Base-by-base conservation (phyloP, 1,140 invertebrate species). In the Fopius arisanus region DNA sequence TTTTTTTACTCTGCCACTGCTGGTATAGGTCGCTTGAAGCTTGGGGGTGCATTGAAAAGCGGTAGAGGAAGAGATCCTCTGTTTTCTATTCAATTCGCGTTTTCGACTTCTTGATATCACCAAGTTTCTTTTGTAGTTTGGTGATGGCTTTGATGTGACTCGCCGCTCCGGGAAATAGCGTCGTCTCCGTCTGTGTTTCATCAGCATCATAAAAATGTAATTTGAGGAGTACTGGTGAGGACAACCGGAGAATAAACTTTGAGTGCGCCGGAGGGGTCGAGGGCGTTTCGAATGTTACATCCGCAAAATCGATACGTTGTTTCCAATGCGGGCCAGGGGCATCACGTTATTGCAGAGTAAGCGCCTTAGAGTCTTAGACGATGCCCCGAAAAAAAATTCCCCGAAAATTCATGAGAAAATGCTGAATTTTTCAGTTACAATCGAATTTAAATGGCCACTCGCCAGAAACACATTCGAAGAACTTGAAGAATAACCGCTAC, bases 311-410 rank as follows among this genome's bases (percentile, higher is more conserved):
- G 72, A 75, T 76, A 62, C 72, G 40, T 73, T 75, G 63, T 78
- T 77, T 74, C 74, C 75, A 80, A 82, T 81, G 75, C 77, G 74
- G 80, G 78, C 75, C 77, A 82, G 73, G 66, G 72, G 48, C 70
- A 73, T 81, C 78, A 80, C 78, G 81, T 69, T 80, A 79, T 76
- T 75, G 75, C 63, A 76, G 74, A 80, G 16, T 5, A 5, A 1
- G 3, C 14, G 43, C 16, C 43, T 48, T 48, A 19, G 16, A 48
- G n/a, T 14, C 43, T 48, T 48, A 19, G 16, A 48, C 2, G 16
- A 19, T 19, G 43, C n/a, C 5, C 14, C 7, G 43, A 48, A 48
- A n/a, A n/a, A n/a, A n/a, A n/a, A n/a, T n/a, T n/a, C n/a, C n/a
- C n/a, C n/a, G n/a, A n/a, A n/a, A n/a, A n/a, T n/a, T n/a, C n/a